Percentiles rank a stretch among this genome's conserved stretches.
Evolutionary conservation across 2,113 vertebrate species (phyloP).

Genomic region (Eonycteris spelaea): DNA sequence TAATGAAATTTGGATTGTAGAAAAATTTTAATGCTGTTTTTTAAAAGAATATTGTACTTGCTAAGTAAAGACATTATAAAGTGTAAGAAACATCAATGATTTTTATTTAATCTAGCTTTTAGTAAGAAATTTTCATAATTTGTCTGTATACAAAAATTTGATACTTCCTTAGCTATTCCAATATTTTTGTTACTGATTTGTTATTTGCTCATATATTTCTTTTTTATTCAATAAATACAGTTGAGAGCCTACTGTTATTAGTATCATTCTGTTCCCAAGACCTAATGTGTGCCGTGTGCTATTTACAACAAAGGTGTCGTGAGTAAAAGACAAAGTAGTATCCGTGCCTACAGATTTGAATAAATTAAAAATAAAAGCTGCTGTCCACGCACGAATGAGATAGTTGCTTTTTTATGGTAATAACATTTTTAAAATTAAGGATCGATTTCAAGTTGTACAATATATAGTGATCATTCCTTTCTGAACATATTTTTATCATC

Average conservation of each 20-base stretch:
- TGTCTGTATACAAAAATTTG: neutral
- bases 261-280: neutral
- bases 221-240: neutral
- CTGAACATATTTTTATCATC: neutral
- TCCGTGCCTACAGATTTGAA: neutral
- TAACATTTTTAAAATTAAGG: neutral
- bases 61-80: neutral
- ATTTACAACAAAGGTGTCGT: neutral
- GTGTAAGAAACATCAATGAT: neutral
- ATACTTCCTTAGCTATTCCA: neutral
- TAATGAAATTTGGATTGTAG: neutral
- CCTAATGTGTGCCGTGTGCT: accelerated
- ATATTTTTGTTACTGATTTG: neutral
- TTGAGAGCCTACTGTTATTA: neutral
- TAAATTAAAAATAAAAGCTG: neutral
- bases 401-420: neutral
- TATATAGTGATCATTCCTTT: neutral
- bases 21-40: neutral
- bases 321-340: neutral
- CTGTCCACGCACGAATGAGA: neutral
- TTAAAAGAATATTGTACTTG: neutral
- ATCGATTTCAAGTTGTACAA: neutral
- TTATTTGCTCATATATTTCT: neutral
- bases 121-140: neutral
- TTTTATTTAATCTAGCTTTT: neutral